These are phyloP conservation scores for Odontamblyopus rebecca DNA, from an alignment of 2,797 vertebrate genomes.

Conservation along the genomic window DNA sequence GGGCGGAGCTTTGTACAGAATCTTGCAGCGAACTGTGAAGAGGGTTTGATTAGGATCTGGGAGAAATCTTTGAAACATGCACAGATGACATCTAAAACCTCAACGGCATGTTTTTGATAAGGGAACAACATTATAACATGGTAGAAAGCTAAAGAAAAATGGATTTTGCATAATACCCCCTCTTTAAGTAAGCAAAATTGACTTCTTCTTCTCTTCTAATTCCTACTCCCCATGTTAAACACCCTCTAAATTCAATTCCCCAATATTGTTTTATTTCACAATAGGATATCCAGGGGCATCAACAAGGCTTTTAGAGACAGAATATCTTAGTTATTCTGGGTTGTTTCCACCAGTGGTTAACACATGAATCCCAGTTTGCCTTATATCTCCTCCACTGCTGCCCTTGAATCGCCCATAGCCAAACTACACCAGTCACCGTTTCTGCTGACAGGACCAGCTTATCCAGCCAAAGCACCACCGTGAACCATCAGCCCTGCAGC, in stretches of 20 bases:
- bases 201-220: slow-evolving; percentile 2
- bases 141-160: no score
- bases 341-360: slow-evolving; percentile 36
- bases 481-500: slow-evolving; percentile 60
- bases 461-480: slow-evolving; percentile 54
- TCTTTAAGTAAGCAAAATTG: slow-evolving; percentile 11
- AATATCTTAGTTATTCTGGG: slow-evolving; percentile 33
- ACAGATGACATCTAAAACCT: no score
- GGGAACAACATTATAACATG: no score
- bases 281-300: slow-evolving; percentile 38
- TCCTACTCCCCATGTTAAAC: slow-evolving; percentile 5
- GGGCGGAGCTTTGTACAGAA: no score
- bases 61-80: no score
- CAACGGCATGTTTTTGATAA: no score
- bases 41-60: no score
- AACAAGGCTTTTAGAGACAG: slow-evolving; percentile 36
- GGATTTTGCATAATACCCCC: no score
- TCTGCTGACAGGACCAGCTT: slow-evolving; percentile 69
- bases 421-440: slow-evolving; percentile 55
- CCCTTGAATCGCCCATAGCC: slow-evolving; percentile 50
- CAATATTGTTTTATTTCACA: slow-evolving; percentile 40
- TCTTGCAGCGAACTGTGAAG: no score
- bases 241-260: slow-evolving; percentile 35
- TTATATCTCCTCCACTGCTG: slow-evolving; percentile 36
- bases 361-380: slow-evolving; percentile 44